Percentiles rank a stretch among this genome's conserved stretches.
phyloP scores from a whole-genome alignment of 2,888 invertebrate genomes.

The Dryobota labecula region DNA sequence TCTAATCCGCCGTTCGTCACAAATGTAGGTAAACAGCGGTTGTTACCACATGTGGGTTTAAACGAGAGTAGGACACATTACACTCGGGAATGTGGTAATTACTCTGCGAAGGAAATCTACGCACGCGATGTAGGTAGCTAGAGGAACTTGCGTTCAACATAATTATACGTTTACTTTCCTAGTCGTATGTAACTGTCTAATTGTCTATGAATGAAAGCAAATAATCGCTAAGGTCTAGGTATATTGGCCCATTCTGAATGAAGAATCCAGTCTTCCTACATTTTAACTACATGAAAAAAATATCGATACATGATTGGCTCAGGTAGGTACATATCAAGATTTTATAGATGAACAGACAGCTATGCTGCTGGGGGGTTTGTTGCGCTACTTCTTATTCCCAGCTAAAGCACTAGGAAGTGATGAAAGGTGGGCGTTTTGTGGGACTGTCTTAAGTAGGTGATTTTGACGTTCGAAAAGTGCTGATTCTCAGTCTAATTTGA shows the following conservation, averaged over 20 bases:
- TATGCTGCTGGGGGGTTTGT: too few relatives aligned
- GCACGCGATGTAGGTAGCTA: constrained; percentile 33
- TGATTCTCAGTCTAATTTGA: too few relatives aligned
- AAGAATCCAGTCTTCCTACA: not conserved
- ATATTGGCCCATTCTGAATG: not conserved
- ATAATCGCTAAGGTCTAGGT: not conserved
- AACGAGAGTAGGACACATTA: constrained; percentile 20
- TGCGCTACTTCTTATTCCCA: too few relatives aligned
- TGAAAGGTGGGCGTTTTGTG: too few relatives aligned
- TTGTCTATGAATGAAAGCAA: not conserved
- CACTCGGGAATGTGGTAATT: constrained; percentile 43
- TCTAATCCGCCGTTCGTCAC: too few relatives aligned
- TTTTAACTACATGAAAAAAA: not conserved
- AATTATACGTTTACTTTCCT: constrained; percentile 19
- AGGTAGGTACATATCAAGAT: too few relatives aligned
- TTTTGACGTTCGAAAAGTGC: too few relatives aligned
- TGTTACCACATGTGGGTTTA: constrained; percentile 3
- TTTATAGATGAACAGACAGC: too few relatives aligned
- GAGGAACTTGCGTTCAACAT: not conserved
- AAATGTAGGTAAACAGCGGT: too few relatives aligned
- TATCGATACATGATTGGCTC: not conserved
- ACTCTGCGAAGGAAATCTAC: constrained; percentile 44
- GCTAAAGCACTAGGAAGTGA: too few relatives aligned
- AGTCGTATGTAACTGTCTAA: not conserved
- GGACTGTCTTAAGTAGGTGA: too few relatives aligned